Evolutionary conservation across 1,140 invertebrate species (phyloP).

Genomic region (Aphelenchoides besseyi): DNA sequence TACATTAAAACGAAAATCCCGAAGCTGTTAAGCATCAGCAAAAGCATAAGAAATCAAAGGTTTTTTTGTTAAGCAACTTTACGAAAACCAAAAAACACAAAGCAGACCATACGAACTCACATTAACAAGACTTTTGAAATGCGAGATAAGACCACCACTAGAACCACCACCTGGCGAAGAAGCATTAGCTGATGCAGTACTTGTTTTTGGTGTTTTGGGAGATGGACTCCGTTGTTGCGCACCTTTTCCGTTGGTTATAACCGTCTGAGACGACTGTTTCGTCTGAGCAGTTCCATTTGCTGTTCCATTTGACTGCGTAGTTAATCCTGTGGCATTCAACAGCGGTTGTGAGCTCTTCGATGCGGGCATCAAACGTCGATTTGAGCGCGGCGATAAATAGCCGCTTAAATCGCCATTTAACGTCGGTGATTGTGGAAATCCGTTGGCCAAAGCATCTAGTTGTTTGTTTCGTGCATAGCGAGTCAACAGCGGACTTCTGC

Average conservation of each 20-base stretch:
- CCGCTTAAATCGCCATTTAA: conserved; percentile 17
- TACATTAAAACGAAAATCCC: background rate
- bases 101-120: conserved; percentile 31
- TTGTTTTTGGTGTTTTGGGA: conserved; percentile 25
- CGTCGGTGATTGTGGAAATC: conserved; percentile 2
- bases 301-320: background rate
- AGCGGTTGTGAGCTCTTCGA: conserved; percentile 21
- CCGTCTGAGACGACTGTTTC: background rate
- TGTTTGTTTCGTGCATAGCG: conserved; percentile 15
- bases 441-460: background rate
- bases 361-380: conserved; percentile 27
- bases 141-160: conserved; percentile 42
- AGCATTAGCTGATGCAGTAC: conserved; percentile 7
- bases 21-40: background rate
- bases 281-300: background rate
- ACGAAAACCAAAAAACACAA: background rate
- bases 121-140: conserved; percentile 52
- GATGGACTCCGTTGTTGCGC: background rate
- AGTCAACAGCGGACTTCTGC: background rate
- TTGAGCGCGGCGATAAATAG: conserved; percentile 15
- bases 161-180: conserved; percentile 27
- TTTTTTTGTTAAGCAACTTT: background rate
- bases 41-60: background rate
- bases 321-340: conserved; percentile 13
- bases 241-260: too few species aligned